A percentile compares a stretch with the other conserved stretches of the same genome.
These are phyloP conservation scores for Esox masquinongy DNA, from an alignment of 2,797 vertebrate genomes.

Conservation along the genomic window DNA sequence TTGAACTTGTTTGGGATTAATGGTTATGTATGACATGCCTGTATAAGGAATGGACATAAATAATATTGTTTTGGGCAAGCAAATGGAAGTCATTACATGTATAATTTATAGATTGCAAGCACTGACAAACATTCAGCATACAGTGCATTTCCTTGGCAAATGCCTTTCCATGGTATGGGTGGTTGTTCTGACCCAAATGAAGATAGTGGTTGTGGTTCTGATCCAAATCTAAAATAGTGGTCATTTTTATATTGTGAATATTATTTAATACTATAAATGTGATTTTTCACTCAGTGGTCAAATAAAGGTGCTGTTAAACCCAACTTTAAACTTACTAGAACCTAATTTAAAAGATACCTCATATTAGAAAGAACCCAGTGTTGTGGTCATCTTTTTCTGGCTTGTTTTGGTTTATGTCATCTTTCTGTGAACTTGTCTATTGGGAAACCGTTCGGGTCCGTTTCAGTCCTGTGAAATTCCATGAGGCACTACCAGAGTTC, in stretches of 20 bases:
- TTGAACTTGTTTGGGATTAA: conserved; percentile 31
- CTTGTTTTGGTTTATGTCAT: neutral
- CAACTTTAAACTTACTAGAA: neutral
- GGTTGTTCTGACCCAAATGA: conserved; percentile 58
- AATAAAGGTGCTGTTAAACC: conserved; percentile 44
- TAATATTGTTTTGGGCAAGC: conserved; percentile 53
- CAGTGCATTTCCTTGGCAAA: conserved; percentile 46
- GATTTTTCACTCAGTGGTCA: conserved; percentile 24
- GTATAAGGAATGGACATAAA: conserved; percentile 14
- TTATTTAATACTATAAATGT: conserved; percentile 40
- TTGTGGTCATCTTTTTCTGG: neutral
- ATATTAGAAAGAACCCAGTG: neutral
- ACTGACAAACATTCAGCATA: conserved; percentile 50
- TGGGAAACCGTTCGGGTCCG: neutral
- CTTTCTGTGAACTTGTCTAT: neutral
- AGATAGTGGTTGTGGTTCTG: neutral
- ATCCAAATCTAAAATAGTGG: conserved; percentile 42
- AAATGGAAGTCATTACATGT: conserved; percentile 49
- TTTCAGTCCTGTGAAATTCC: conserved; percentile 22
- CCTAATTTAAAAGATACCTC: neutral
- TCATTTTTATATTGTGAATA: conserved; percentile 42
- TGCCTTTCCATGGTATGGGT: conserved; percentile 26
- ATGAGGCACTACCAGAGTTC: conserved; percentile 2
- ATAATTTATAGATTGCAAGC: conserved; percentile 40
- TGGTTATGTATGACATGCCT: conserved; percentile 19